A percentile compares a stretch with the other conserved stretches of the same genome.
phyloP scores from a whole-genome alignment of 2,113 vertebrate genomes.

The Misgurnus mizolepis region DNA sequence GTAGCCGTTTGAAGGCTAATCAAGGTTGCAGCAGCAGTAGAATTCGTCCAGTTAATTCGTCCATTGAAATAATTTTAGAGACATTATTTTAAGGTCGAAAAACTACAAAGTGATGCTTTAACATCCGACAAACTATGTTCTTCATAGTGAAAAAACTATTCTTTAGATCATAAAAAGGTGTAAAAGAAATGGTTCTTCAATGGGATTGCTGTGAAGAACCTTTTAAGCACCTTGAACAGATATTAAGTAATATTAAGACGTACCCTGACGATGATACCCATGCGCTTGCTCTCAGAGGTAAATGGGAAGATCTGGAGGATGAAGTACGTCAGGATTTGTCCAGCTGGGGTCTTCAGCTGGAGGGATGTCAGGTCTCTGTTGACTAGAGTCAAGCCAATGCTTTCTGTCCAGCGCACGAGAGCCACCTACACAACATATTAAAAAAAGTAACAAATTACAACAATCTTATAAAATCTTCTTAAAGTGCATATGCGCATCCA shows the following conservation, averaged over 20 bases:
- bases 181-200: too few relatives aligned
- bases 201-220: neutral
- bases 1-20: too few relatives aligned
- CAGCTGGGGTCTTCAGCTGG: conserved; percentile 90
- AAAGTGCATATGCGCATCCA: neutral
- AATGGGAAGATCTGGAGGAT: conserved; percentile 86
- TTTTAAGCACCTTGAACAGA: neutral
- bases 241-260: neutral
- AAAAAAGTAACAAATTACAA: neutral
- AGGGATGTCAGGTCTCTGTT: conserved; percentile 90
- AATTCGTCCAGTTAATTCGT: too few relatives aligned
- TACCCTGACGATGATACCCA: conserved; percentile 96
- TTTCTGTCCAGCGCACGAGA: conserved; percentile 94
- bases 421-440: conserved; percentile 77
- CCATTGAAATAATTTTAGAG: too few relatives aligned
- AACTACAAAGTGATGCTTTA: too few relatives aligned
- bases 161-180: too few relatives aligned
- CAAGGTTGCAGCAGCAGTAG: too few relatives aligned
- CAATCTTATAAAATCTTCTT: conserved; percentile 63
- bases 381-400: conserved; percentile 92
- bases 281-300: conserved; percentile 95
- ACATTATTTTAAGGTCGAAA: too few relatives aligned
- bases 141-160: too few relatives aligned
- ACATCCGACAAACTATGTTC: too few relatives aligned
- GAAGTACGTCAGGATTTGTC: conserved; percentile 88